Evolutionary conservation across 2,888 invertebrate species (phyloP).

Genomic region (Leuctra nigra): DNA sequence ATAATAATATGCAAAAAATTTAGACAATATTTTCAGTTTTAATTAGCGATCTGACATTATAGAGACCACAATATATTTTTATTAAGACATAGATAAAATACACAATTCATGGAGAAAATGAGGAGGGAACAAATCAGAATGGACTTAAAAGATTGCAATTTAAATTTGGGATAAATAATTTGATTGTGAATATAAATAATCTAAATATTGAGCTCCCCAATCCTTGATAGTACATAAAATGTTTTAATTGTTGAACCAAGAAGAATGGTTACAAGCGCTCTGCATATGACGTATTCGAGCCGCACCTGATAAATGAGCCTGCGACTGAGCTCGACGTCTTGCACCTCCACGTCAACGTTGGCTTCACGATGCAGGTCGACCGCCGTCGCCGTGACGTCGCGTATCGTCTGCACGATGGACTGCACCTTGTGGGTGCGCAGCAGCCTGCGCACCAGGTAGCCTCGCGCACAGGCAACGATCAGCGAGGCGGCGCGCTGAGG

Average conservation of each 20-base stretch:
- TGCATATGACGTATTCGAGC: not conserved
- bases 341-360: not conserved
- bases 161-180: too few species aligned
- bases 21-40: too few species aligned
- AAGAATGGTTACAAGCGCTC: not conserved
- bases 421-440: constrained; percentile 76
- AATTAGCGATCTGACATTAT: too few species aligned
- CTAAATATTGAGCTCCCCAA: too few species aligned
- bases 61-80: too few species aligned
- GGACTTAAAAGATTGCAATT: too few species aligned
- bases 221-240: not conserved
- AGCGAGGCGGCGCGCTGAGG: constrained; percentile 55
- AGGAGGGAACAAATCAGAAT: too few species aligned
- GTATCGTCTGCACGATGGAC: constrained; percentile 68
- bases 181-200: too few species aligned
- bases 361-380: constrained; percentile 59
- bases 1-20: too few species aligned
- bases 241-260: not conserved
- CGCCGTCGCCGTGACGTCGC: constrained; percentile 70
- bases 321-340: not conserved
- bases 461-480: constrained; percentile 63
- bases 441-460: constrained; percentile 74
- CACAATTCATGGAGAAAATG: too few species aligned
- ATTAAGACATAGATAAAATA: too few species aligned
- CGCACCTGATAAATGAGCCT: not conserved